Evolutionary conservation across 2,113 vertebrate genomes (phyloP), one percentile per base, ranked within the genome.

Genomic region (Catagonus wagneri): DNA sequence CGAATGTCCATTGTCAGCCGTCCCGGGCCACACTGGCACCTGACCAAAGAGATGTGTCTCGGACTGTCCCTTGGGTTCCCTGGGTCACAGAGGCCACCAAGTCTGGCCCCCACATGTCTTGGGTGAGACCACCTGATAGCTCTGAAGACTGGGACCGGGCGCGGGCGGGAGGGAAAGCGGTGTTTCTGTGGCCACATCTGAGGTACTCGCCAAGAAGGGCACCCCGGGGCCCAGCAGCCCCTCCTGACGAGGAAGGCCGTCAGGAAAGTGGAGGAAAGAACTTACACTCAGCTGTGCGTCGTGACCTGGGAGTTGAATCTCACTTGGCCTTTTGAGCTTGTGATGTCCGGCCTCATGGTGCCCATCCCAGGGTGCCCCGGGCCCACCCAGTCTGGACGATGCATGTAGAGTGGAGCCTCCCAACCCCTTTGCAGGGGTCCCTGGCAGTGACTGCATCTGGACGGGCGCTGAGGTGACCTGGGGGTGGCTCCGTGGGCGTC

Each of bases 1-100:
- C 39, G 23, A 23, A 39, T 6, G 63, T 27, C 20, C 8, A 6
- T 11, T 3, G 3, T 15, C 17, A 0, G 1, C 56, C 25, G 63
- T n/a, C 16, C 39, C 19, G 1, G 11, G 20, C 39, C 50, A 13
- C 20, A 1, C 27, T 66, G 29, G 32, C 72, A 8, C 36, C 60
- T 58, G 60, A 68, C 23, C 6, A 5, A 58, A 44, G 23, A 83
- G 87, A 6, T 23, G 7, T 19, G 44, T 14, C 23, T 88, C 15
- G 56, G 76, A 14, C 39, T 25, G 0, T 20, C 54, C 11, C 27
- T 83, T 23, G 56, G 19, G 23, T 61, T 71, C 71, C 23, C 7
- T 3, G 76, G 65, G 32, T 32, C 14, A 22, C 7, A 36, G 65
- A 50, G 63, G 19, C 65, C 20, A 5, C 7, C 22, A 23, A 7